These are phyloP conservation scores for Rhagologus leucostigma DNA, from an alignment of 2,113 vertebrate species.

Conservation along the genomic window DNA sequence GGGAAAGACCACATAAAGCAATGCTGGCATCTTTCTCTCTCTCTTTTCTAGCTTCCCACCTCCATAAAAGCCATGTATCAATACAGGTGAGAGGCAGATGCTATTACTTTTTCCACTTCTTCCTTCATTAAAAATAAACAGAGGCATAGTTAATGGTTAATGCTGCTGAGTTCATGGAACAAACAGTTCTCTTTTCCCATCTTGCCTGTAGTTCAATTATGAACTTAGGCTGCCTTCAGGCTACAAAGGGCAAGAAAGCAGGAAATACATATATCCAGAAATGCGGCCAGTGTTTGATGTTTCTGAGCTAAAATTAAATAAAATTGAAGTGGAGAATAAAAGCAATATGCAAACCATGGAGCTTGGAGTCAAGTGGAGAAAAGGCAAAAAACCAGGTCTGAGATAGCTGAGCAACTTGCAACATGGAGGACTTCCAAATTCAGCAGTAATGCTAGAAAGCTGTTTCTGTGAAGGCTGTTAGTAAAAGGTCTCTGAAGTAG, in stretches of 20 bases:
- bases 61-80: neutral
- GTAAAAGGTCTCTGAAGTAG: neutral
- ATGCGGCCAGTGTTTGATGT: constrained; percentile 12
- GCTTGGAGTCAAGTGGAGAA: neutral
- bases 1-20: neutral
- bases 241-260: constrained; percentile 14
- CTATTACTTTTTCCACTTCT: neutral
- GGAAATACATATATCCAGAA: constrained; percentile 11
- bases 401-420: neutral
- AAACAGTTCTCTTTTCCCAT: constrained; percentile 1
- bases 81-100: neutral
- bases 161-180: neutral
- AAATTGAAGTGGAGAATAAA: neutral
- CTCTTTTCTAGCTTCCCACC: neutral
- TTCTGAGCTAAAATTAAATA: neutral
- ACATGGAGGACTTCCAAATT: neutral
- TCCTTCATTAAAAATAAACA: neutral
- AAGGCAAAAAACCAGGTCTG: neutral
- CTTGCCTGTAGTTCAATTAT: constrained; percentile 15
- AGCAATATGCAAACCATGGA: neutral
- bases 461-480: neutral
- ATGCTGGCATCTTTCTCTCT: neutral
- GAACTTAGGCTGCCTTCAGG: constrained; percentile 37
- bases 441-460: neutral
- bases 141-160: constrained; percentile 32